phyloP scores from a whole-genome alignment of 2,113 vertebrate species.

The Pituophis catenifer region DNA sequence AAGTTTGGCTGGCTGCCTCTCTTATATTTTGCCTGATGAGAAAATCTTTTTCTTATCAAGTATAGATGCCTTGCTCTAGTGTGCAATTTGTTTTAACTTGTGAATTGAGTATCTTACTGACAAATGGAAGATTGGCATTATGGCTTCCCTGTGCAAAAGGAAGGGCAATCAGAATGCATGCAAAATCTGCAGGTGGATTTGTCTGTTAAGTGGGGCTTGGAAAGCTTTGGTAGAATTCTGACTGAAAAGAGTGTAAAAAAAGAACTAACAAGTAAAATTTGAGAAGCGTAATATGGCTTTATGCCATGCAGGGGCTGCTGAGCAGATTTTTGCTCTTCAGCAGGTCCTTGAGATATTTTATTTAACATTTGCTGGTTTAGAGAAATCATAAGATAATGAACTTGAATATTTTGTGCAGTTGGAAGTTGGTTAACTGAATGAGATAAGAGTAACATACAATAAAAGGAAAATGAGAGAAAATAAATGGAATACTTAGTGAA shows the following conservation, averaged over 20 bases:
- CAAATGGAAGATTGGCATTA: background rate
- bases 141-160: background rate
- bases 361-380: background rate
- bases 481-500: background rate
- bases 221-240: background rate
- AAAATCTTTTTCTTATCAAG: background rate
- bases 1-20: background rate
- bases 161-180: background rate
- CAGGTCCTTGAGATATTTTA: background rate
- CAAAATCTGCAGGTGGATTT: background rate
- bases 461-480: background rate
- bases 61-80: background rate
- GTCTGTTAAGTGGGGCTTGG: background rate
- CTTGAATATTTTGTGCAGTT: background rate
- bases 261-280: background rate
- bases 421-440: background rate
- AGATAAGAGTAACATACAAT: background rate
- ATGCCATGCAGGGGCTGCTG: background rate
- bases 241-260: background rate
- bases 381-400: background rate
- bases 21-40: background rate
- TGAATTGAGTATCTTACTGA: background rate
- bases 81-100: background rate
- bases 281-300: background rate
- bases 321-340: background rate